A percentile compares a stretch with the other conserved stretches of the same genome.
Evolutionary conservation across 2,888 invertebrate species (phyloP).

Genomic region (Ephialtes manifestator): DNA sequence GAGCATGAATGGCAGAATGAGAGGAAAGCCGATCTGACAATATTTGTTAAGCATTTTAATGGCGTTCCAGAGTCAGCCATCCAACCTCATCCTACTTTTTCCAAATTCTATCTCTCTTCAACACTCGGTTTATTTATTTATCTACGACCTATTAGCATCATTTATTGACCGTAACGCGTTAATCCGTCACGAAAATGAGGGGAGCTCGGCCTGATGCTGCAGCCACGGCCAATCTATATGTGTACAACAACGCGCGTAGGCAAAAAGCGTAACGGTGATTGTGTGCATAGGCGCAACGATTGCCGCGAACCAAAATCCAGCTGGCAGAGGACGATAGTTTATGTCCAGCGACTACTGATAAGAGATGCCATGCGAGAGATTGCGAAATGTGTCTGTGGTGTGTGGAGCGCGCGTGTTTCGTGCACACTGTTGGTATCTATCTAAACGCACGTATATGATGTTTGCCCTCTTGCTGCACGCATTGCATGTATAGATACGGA

Average conservation of each 20-base stretch:
- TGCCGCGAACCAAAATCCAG: constrained; percentile 52
- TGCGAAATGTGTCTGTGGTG: constrained; percentile 76
- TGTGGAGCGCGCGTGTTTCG: constrained; percentile 56
- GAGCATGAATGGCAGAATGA: neutral
- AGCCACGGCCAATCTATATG: constrained; percentile 17
- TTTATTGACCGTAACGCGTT: constrained; percentile 68
- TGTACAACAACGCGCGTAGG: constrained; percentile 21
- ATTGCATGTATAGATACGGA: constrained; percentile 18
- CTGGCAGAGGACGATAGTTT: constrained; percentile 74
- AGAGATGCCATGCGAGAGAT: constrained; percentile 77
- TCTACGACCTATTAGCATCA: constrained; percentile 67
- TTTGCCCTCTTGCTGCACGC: constrained; percentile 12
- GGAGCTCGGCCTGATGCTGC: constrained; percentile 37
- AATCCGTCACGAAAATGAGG: constrained; percentile 69
- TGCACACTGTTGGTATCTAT: constrained; percentile 40
- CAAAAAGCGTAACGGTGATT: constrained; percentile 56
- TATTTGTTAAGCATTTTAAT: constrained; percentile 60
- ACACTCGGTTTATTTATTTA: constrained; percentile 66
- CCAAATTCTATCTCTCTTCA: constrained; percentile 29
- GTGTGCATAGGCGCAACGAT: constrained; percentile 39
- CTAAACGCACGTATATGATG: constrained; percentile 33
- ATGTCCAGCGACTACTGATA: constrained; percentile 76
- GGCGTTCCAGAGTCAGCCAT: constrained; percentile 30
- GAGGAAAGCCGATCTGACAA: constrained; percentile 35
- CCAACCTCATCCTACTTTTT: constrained; percentile 11